phyloP scores from a whole-genome alignment of 1,140 invertebrate genomes.

The Drosophila truncata region DNA sequence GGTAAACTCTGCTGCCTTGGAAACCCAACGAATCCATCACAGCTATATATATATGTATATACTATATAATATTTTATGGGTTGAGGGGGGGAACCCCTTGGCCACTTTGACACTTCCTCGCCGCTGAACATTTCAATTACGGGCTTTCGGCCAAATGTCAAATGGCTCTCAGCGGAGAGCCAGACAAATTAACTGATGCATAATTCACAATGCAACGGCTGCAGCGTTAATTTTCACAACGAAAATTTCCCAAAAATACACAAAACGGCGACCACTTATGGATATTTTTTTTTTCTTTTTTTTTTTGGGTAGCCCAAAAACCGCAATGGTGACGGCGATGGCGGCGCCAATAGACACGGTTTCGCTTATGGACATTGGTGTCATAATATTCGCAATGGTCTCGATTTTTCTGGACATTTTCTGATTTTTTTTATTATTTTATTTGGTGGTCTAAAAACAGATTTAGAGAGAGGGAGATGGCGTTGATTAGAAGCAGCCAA shows the following conservation, averaged over 20 bases:
- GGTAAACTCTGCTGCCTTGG: conserved; percentile 11
- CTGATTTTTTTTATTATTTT: background rate
- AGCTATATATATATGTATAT: background rate
- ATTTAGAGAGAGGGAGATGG: conserved; percentile 15
- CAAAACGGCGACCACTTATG: conserved; percentile 24
- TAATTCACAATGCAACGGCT: conserved; percentile 47
- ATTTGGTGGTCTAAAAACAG: conserved; percentile 34
- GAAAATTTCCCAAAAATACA: conserved; percentile 7
- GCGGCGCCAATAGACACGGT: conserved; percentile 38
- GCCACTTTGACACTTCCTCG: conserved; percentile 45
- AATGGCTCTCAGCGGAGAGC: conserved; percentile 13
- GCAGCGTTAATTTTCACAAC: conserved; percentile 28
- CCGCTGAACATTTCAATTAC: conserved; percentile 37
- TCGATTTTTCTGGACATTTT: conserved; percentile 6
- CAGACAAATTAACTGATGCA: conserved; percentile 58
- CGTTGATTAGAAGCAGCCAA: conserved; percentile 52
- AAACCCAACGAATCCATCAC: conserved; percentile 12
- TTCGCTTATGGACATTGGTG: conserved; percentile 52
- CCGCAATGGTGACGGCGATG: conserved; percentile 17
- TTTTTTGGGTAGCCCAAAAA: conserved; percentile 17
- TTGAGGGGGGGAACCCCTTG: background rate
- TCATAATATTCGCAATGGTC: conserved; percentile 48
- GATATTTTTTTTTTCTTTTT: conserved; percentile 12
- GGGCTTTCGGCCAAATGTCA: conserved; percentile 30
- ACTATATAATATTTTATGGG: background rate